Base-by-base conservation (phyloP, 2,888 invertebrate genomes). In the Rhaphigaster nebulosa region DNA sequence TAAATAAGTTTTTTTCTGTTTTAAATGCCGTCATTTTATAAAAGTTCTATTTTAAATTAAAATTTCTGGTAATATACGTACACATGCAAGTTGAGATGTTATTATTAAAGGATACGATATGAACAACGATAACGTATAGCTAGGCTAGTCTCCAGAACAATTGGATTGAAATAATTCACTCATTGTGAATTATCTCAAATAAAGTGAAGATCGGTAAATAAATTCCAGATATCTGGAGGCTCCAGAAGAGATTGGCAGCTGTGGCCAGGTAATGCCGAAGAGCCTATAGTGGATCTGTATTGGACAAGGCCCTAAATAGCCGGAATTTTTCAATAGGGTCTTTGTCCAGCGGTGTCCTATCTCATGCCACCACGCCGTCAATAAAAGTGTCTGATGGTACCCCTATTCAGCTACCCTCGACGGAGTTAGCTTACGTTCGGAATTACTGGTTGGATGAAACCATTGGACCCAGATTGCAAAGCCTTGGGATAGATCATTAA, bases 301-400 rank as follows among this genome's bases (percentile, higher is more conserved):
- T 60, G 60, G n/a, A 60, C 60, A 8, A 60, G 60, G 15, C 29
- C 15, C 65, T 29, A 65, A 29, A 65, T 65, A 65, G 29, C 10
- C 29, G 65, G 65, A 65, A 29, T 65, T 65, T 65, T 65, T 65
- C 65, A 65, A 60, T 60, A 60, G 60, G n/a, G 60, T 29, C 65
- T 65, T 29, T 65, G 65, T 65, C 65, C 29, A 65, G 65, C 15
- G 65, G 3, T 15, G 6, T 26, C 60, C 10, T n/a, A n/a, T n/a
- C n/a, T n/a, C n/a, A n/a, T n/a, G 2, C 12, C 60, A 5, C 60
- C 52, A 26, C 56, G 6, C 56, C n/a, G 13, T 29, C 65, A n/a
- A 65, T 29, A n/a, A 26, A 60, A 65, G 13, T 15, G 29, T 15
- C 29, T 29, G 65, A 29, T 65, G 29, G 29, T 65, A 5, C 26